Percentiles rank a stretch among this genome's conserved stretches.
phyloP scores from a whole-genome alignment of 1,140 invertebrate genomes.

The Listronotus oregonensis region DNA sequence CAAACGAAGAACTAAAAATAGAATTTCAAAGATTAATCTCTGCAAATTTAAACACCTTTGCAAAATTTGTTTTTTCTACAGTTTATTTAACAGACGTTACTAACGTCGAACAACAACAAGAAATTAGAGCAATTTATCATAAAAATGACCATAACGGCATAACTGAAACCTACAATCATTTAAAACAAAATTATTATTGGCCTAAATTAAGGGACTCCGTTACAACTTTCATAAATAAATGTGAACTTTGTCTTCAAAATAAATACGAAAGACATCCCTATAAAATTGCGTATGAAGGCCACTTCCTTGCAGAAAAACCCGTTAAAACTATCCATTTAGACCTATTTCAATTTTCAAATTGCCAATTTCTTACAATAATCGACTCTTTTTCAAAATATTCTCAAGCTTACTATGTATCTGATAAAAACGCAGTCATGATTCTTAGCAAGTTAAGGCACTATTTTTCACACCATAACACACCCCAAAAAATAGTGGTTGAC shows the following conservation, averaged over 20 bases:
- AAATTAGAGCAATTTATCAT: constrained; percentile 26
- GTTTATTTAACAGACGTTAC: not conserved
- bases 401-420: too few relatives aligned
- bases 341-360: constrained; percentile 37
- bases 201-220: constrained; percentile 20
- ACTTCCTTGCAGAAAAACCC: constrained; percentile 41
- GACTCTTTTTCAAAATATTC: too few relatives aligned
- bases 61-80: not conserved
- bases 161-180: constrained; percentile 32
- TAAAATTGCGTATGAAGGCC: constrained; percentile 22
- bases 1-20: constrained; percentile 1
- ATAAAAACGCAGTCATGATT: constrained; percentile 24
- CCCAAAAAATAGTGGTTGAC: constrained; percentile 41
- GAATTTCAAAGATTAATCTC: not conserved
- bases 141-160: constrained; percentile 33
- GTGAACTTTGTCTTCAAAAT: constrained; percentile 31
- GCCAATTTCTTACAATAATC: too few relatives aligned
- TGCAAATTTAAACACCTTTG: not conserved
- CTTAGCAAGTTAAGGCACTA: constrained; percentile 41
- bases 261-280: constrained; percentile 34
- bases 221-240: constrained; percentile 29
- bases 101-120: constrained; percentile 12
- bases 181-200: constrained; percentile 31
- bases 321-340: constrained; percentile 46
- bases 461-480: constrained; percentile 39